These are phyloP conservation scores for Orius insidiosus DNA, from an alignment of 1,140 invertebrate genomes.

Conservation along the genomic window DNA sequence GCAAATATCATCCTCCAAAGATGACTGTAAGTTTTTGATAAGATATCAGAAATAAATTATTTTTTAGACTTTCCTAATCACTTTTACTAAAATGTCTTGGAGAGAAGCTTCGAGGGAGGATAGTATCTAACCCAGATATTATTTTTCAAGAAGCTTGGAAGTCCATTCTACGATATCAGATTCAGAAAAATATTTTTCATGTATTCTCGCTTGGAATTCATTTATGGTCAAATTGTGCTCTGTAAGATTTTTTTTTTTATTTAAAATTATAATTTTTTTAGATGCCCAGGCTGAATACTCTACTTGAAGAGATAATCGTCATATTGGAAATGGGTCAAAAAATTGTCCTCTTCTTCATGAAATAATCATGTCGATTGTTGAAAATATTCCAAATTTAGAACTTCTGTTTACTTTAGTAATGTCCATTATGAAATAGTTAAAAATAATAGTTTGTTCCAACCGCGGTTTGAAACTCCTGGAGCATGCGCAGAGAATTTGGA, in stretches of 20 bases:
- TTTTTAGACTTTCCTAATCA: constrained; percentile 36
- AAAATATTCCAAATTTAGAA: constrained; percentile 50
- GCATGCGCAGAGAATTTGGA: no score
- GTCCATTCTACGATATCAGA: constrained; percentile 55
- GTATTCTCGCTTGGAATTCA: constrained; percentile 79
- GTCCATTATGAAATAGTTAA: no score
- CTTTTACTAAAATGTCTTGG: constrained; percentile 47
- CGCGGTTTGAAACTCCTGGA: no score
- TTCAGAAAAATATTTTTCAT: constrained; percentile 54
- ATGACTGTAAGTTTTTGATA: constrained; percentile 32
- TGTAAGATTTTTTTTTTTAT: constrained; percentile 31
- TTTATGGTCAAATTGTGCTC: constrained; percentile 73
- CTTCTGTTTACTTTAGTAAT: constrained; percentile 58
- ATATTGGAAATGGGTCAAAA: constrained; percentile 37
- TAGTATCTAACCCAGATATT: constrained; percentile 41
- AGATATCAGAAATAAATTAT: no score
- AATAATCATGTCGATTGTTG: constrained; percentile 13
- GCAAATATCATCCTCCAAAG: constrained; percentile 45
- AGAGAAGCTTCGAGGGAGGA: constrained; percentile 44
- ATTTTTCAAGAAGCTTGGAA: constrained; percentile 66
- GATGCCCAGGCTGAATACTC: constrained; percentile 41
- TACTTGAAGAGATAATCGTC: constrained; percentile 72
- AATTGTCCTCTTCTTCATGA: constrained; percentile 10
- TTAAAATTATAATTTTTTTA: not conserved
- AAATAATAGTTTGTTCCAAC: no score